A percentile compares a stretch with the other conserved stretches of the same genome.
Conservation (phyloP, 2,797 vertebrate genomes). For the Botia almorhae region DNA sequence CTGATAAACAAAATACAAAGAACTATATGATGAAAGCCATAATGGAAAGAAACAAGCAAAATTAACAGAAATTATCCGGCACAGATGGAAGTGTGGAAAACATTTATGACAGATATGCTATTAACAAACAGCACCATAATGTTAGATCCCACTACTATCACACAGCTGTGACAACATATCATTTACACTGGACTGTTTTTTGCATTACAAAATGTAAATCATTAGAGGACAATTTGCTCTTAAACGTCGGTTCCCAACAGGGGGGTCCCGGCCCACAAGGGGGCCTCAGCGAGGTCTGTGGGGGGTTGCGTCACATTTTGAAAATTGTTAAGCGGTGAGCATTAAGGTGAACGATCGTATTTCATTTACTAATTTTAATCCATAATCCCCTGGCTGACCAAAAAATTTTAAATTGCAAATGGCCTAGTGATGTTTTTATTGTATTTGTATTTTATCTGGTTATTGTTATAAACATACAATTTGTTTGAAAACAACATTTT, state of each 20-base stretch:
- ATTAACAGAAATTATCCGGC: too few species aligned
- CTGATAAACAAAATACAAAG: neutral
- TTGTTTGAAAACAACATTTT: neutral
- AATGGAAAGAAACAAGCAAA: too few species aligned
- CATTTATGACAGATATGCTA: too few species aligned
- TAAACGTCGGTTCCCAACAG: slow-evolving; percentile 19
- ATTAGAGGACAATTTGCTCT: neutral
- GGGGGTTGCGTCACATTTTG: slow-evolving; percentile 11
- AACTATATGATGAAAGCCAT: neutral
- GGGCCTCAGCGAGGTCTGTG: slow-evolving; percentile 14
- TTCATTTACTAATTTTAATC: slow-evolving; percentile 7
- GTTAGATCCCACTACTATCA: too few species aligned
- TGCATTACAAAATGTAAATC: neutral
- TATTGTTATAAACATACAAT: neutral
- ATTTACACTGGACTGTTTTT: neutral
- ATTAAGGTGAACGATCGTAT: slow-evolving; percentile 8
- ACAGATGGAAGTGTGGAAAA: too few species aligned
- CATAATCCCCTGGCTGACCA: neutral
- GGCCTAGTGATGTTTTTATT: too few species aligned
- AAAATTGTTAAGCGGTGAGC: neutral
- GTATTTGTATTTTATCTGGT: too few species aligned
- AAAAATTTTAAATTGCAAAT: too few species aligned
- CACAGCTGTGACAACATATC: too few species aligned
- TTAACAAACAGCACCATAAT: too few species aligned
- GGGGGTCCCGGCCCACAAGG: slow-evolving; percentile 20